Conservation (phyloP, 1,140 invertebrate genomes). For the Carcinoscorpius rotundicauda region DNA sequence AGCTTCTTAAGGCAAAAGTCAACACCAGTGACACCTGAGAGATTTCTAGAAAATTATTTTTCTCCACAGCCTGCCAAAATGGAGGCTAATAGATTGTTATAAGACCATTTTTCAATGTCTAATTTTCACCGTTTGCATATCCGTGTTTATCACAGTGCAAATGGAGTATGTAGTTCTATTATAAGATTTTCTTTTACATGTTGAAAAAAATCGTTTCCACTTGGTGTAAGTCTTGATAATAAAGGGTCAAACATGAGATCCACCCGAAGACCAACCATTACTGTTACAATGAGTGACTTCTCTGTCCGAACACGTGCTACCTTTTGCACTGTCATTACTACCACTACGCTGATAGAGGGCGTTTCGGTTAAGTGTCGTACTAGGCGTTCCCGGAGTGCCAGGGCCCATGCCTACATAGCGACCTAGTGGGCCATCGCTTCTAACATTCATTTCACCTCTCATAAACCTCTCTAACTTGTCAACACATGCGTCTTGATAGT, state of each 20-base stretch:
- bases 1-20: too few relatives aligned
- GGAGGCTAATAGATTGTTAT: too few relatives aligned
- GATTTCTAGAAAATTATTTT: too few relatives aligned
- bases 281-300: conserved; percentile 29
- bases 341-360: conserved; percentile 64
- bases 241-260: not conserved
- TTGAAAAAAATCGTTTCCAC: too few relatives aligned
- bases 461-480: conserved; percentile 81
- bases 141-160: too few relatives aligned
- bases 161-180: too few relatives aligned
- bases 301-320: conserved; percentile 47
- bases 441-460: conserved; percentile 32
- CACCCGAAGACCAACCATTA: not conserved
- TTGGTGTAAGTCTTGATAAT: too few relatives aligned
- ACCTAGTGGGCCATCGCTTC: conserved; percentile 19
- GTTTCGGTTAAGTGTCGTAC: conserved; percentile 33
- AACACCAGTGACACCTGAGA: too few relatives aligned
- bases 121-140: too few relatives aligned
- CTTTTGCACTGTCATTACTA: conserved; percentile 56
- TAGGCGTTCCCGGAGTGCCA: conserved; percentile 21
- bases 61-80: too few relatives aligned
- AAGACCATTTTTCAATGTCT: too few relatives aligned
- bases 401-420: conserved; percentile 12
- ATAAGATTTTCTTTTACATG: too few relatives aligned
- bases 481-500: conserved; percentile 98